phyloP scores from a whole-genome alignment of 2,888 invertebrate genomes.

The Seira musarum region DNA sequence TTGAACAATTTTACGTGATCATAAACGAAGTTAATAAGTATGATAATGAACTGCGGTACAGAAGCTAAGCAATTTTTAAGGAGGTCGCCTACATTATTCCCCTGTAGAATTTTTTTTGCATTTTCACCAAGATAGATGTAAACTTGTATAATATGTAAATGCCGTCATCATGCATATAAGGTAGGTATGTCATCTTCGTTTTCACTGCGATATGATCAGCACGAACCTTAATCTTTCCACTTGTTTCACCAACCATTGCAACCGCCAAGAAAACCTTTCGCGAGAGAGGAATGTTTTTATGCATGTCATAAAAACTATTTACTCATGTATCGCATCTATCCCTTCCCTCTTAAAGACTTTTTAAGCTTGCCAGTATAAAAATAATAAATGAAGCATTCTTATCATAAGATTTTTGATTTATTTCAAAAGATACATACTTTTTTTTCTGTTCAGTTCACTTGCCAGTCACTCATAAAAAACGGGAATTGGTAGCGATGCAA shows the following conservation, averaged over 20 bases:
- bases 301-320: background rate
- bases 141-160: too few relatives aligned
- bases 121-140: too few relatives aligned
- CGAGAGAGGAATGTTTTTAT: too few relatives aligned
- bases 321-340: background rate
- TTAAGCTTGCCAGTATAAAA: background rate
- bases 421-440: background rate
- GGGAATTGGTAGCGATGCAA: background rate
- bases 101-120: too few relatives aligned
- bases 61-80: background rate
- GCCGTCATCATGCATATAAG: too few relatives aligned
- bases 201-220: too few relatives aligned
- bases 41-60: background rate
- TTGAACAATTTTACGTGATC: background rate
- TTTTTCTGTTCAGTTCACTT: background rate
- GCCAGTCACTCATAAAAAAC: background rate
- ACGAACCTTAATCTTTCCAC: background rate
- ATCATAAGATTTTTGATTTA: constrained; percentile 43
- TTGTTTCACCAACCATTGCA: background rate
- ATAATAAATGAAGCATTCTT: constrained; percentile 53
- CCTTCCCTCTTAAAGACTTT: background rate
- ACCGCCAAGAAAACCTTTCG: background rate
- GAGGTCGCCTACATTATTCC: background rate
- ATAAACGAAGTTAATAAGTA: background rate
- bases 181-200: too few relatives aligned